Percentiles rank a stretch among this genome's conserved stretches.
Evolutionary conservation across 1,140 invertebrate genomes (phyloP).

Genomic region (Aphelenchoides besseyi): DNA sequence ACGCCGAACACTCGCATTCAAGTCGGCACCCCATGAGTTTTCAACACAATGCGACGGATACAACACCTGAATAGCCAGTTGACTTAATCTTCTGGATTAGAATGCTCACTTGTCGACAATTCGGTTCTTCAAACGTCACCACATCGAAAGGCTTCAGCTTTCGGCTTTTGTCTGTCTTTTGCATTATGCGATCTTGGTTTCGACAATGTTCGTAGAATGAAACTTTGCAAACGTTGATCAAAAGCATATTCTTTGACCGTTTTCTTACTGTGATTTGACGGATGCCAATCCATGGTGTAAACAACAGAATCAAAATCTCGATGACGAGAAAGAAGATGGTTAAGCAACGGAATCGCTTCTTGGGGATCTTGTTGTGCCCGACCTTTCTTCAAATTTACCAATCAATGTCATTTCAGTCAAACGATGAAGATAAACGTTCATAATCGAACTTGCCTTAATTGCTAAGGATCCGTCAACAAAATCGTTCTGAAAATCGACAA

Average conservation of each 20-base stretch:
- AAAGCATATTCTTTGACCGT: too few species aligned
- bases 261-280: constrained; percentile 86
- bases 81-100: neutral
- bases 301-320: constrained; percentile 86
- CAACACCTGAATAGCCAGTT: constrained; percentile 70
- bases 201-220: constrained; percentile 71
- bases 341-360: constrained; percentile 75
- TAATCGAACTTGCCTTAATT: constrained; percentile 68
- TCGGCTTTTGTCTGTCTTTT: constrained; percentile 71
- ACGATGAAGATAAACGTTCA: neutral
- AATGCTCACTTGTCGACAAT: constrained; percentile 65
- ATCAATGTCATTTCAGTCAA: neutral
- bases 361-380: constrained; percentile 46
- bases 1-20: constrained; percentile 83
- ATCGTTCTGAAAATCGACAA: constrained; percentile 97
- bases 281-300: constrained; percentile 96
- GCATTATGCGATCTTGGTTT: constrained; percentile 75
- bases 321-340: constrained; percentile 74
- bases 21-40: constrained; percentile 84
- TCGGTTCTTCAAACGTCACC: constrained; percentile 80
- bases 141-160: constrained; percentile 79
- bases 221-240: too few species aligned
- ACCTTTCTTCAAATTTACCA: constrained; percentile 44
- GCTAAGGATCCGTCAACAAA: constrained; percentile 90
- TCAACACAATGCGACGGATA: constrained; percentile 95